Base-by-base conservation (phyloP, 2,113 vertebrate genomes). In the Gobio gobio region DNA sequence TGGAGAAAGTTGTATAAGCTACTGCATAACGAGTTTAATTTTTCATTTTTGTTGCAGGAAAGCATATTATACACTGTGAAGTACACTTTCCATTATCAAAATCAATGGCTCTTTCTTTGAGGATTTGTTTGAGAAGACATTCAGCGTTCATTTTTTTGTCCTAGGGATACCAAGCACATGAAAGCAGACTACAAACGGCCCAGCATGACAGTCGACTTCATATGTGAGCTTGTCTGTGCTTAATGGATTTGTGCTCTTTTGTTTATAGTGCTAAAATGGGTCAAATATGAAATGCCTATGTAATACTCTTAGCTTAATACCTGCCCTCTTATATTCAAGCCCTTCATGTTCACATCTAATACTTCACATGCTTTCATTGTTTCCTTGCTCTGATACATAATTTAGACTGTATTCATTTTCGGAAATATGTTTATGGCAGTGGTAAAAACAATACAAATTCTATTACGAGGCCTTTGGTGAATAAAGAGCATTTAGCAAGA, bases 191-290 rank as follows among this genome's bases (percentile, higher is more conserved):
- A 76, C 47, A 76, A 76, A 76, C 2, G 24, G 49, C 26, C 49
- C 74, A 76, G 49, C 24, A 29, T 76, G 74, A 76, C 24, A 29
- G 47, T 29, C 26, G 2, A 54, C 24, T 76, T 76, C 14, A 76
- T 10, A 51, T 76, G 45, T 29, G 73, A 76, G 73, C 73, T 54
- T 54, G 47, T 54, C 74, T 54, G 74, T 18, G 49, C 49, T 76
- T 76, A 76, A 76, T 76, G 74, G 74, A 76, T 54, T 76, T 33
- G 49, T 76, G 16, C 49, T 54, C 74, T 76, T 54, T 76, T 76
- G 74, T 76, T 76, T 76, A 76, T 76, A 54, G 74, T 20, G n/a
- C 56, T 61, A 78, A 59, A 78, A 43, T 61, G 4, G 54, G 54
- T 79, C 36, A 79, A 79, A 61, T 24, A 79, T 79, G 33, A 78